These are phyloP conservation scores for Diploscapter pachys DNA, from an alignment of 1,140 invertebrate genomes.

Conservation along the genomic window DNA sequence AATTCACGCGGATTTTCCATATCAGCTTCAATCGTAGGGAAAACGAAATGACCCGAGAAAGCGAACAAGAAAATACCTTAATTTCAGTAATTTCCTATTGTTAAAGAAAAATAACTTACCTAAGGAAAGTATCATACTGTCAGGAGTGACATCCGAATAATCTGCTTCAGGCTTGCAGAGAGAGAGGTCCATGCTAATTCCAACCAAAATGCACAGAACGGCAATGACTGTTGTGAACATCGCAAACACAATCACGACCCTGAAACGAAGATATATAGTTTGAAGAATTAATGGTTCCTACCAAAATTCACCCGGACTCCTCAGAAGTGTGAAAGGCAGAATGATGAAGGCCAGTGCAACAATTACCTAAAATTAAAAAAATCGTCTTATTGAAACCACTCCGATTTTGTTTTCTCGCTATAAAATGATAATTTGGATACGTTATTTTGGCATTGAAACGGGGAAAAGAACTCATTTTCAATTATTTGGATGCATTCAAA, in stretches of 20 bases:
- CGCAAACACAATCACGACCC: constrained; percentile 33
- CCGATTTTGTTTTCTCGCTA: too few relatives aligned
- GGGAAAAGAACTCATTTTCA: too few relatives aligned
- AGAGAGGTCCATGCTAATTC: constrained; percentile 32
- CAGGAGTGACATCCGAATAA: constrained; percentile 36
- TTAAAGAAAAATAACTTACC: not conserved
- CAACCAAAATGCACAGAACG: constrained; percentile 33
- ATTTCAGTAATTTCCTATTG: too few relatives aligned
- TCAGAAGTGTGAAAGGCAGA: constrained; percentile 69
- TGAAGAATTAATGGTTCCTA: constrained; percentile 2
- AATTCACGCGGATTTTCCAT: constrained; percentile 60
- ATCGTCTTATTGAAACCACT: too few relatives aligned
- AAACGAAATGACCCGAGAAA: constrained; percentile 60
- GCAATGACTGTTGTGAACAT: constrained; percentile 39
- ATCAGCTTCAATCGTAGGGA: constrained; percentile 61
- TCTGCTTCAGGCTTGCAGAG: constrained; percentile 37
- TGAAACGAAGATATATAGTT: constrained; percentile 9
- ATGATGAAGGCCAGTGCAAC: constrained; percentile 67
- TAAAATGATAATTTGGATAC: too few relatives aligned
- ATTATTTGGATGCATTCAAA: too few relatives aligned
- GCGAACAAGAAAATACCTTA: constrained; percentile 59
- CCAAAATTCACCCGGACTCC: constrained; percentile 72
- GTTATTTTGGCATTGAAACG: too few relatives aligned
- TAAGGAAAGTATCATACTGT: constrained; percentile 52
- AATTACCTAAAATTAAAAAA: constrained; percentile 13